A percentile compares a stretch with the other conserved stretches of the same genome.
Evolutionary conservation across 2,113 vertebrate species (phyloP).

Genomic region (Uropsilus gracilis): DNA sequence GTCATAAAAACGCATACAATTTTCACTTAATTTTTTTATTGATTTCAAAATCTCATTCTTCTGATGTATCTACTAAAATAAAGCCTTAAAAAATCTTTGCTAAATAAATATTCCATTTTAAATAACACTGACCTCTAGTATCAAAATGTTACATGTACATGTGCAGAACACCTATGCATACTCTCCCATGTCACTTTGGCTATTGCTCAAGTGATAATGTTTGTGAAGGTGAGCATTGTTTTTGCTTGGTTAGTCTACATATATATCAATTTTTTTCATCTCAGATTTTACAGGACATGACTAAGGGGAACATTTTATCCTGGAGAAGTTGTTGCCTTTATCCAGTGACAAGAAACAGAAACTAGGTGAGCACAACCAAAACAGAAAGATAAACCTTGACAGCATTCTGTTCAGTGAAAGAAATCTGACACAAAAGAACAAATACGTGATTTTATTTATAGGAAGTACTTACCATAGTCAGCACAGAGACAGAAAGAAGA

Average conservation of each 20-base stretch:
- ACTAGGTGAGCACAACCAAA: neutral
- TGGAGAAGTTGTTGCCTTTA: neutral
- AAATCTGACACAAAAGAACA: neutral
- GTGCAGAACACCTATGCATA: neutral
- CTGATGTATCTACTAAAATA: neutral
- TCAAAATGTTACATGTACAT: neutral
- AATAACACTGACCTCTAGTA: neutral
- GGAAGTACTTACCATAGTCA: neutral
- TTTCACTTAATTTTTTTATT: neutral
- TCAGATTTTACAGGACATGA: neutral
- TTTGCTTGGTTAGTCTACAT: neutral
- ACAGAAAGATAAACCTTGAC: neutral
- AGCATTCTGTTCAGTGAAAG: neutral
- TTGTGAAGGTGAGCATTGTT: neutral
- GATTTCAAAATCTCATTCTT: neutral
- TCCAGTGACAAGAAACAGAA: neutral
- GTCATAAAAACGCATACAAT: neutral
- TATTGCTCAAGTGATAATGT: neutral
- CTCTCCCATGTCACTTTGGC: neutral
- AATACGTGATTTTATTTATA: neutral
- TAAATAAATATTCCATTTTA: conserved; percentile 21
- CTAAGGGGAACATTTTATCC: neutral
- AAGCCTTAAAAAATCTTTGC: neutral
- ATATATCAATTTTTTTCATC: neutral
- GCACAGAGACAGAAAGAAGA: neutral